Percentiles rank a stretch among this genome's conserved stretches.
Evolutionary conservation across 2,797 vertebrate genomes (phyloP).

Genomic region (Pipistrellus nathusii): DNA sequence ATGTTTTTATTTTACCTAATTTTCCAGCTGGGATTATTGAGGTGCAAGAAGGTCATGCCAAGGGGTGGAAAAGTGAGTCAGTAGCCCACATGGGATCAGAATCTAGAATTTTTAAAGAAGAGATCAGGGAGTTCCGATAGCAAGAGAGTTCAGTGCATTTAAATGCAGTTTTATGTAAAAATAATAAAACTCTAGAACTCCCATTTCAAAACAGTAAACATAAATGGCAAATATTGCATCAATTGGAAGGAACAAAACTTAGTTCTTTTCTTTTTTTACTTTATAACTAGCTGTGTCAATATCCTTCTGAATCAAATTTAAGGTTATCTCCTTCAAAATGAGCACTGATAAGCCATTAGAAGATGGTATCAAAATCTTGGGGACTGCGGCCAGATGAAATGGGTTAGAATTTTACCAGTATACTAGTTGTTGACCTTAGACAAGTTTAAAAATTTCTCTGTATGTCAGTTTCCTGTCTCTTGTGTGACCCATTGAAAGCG

Average conservation of each 20-base stretch:
- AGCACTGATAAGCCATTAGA: not conserved
- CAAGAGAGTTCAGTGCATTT: not conserved
- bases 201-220: not conserved
- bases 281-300: not conserved
- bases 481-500: not conserved
- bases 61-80: constrained; percentile 78
- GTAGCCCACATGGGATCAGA: constrained; percentile 50
- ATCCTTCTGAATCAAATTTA: constrained; percentile 19
- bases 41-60: constrained; percentile 80
- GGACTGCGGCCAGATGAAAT: not conserved
- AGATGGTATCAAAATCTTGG: not conserved
- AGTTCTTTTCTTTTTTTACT: not conserved
- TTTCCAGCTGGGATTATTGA: constrained; percentile 81
- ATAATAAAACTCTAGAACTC: not conserved
- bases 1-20: constrained; percentile 81
- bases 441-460: not conserved
- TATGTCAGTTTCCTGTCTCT: not conserved
- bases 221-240: not conserved
- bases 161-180: not conserved
- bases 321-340: not conserved
- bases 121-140: not conserved
- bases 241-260: not conserved
- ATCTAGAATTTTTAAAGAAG: constrained; percentile 59
- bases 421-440: not conserved
- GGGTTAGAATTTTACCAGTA: not conserved